These are phyloP conservation scores for Aleadryas rufinucha DNA, from an alignment of 2,113 vertebrate genomes.

Conservation along the genomic window DNA sequence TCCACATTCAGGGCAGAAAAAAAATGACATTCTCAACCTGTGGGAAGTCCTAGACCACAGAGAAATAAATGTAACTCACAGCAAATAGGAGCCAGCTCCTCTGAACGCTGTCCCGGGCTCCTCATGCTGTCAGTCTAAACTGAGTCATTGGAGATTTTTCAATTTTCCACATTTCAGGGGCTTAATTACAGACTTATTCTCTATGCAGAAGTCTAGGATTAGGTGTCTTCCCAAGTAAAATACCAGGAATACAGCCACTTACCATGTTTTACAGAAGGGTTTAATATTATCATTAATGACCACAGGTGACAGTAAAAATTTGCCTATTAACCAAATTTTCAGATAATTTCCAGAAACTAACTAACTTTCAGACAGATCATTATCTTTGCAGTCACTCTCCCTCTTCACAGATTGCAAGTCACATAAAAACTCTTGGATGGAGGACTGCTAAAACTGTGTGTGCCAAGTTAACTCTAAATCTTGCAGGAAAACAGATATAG, in stretches of 20 bases:
- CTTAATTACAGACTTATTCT: not conserved
- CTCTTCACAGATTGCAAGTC: not conserved
- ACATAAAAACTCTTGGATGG: not conserved
- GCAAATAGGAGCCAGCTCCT: not conserved
- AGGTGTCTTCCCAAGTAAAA: not conserved
- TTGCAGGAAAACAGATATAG: constrained; percentile 57
- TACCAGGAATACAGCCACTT: not conserved
- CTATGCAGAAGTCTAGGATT: not conserved
- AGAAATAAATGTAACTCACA: not conserved
- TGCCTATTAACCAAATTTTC: not conserved
- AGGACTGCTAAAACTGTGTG: constrained; percentile 20
- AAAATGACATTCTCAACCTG: not conserved
- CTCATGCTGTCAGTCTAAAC: not conserved
- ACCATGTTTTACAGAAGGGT: not conserved
- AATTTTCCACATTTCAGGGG: not conserved
- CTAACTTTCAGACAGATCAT: constrained; percentile 21
- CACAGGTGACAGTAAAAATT: not conserved
- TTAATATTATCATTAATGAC: not conserved
- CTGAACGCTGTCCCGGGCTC: not conserved
- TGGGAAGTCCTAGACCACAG: not conserved
- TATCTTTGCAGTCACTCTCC: constrained; percentile 31
- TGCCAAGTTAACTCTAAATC: constrained; percentile 48
- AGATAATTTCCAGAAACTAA: not conserved
- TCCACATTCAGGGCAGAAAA: not conserved
- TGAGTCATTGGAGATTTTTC: not conserved